These are phyloP conservation scores for Anoplopoma fimbria DNA, from an alignment of 2,113 vertebrate genomes.

Conservation along the genomic window DNA sequence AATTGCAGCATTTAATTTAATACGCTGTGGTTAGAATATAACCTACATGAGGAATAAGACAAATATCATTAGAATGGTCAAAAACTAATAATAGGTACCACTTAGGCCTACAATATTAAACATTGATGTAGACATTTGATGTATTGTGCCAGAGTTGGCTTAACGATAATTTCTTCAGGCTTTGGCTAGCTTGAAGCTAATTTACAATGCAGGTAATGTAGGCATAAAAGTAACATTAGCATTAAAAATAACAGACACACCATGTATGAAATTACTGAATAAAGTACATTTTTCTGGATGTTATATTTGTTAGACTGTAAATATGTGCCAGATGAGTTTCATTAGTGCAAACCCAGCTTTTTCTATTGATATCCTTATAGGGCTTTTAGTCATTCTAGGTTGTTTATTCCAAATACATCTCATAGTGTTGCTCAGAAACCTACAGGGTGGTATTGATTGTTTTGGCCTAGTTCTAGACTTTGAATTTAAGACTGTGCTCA, in stretches of 20 bases:
- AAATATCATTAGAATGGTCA: background rate
- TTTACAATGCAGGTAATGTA: background rate
- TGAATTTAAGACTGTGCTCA: background rate
- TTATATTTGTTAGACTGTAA: background rate
- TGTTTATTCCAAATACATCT: background rate
- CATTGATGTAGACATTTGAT: background rate
- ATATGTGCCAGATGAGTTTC: background rate
- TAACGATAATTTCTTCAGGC: background rate
- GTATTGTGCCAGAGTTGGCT: background rate
- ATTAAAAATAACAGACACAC: background rate
- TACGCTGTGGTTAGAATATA: background rate
- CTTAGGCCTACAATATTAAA: background rate
- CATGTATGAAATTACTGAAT: background rate
- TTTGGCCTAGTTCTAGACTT: background rate
- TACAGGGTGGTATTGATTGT: background rate
- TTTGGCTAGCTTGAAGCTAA: background rate
- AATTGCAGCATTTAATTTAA: background rate
- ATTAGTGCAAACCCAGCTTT: background rate
- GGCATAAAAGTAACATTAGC: background rate
- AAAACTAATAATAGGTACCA: background rate
- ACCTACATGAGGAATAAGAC: background rate
- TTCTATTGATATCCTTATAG: background rate
- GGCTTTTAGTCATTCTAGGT: background rate
- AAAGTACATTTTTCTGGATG: background rate
- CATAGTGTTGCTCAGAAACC: constrained; percentile 5